Evolutionary conservation across 2,888 invertebrate genomes (phyloP), one percentile per base, ranked within the genome.

Genomic region (Dilophus febrilis): DNA sequence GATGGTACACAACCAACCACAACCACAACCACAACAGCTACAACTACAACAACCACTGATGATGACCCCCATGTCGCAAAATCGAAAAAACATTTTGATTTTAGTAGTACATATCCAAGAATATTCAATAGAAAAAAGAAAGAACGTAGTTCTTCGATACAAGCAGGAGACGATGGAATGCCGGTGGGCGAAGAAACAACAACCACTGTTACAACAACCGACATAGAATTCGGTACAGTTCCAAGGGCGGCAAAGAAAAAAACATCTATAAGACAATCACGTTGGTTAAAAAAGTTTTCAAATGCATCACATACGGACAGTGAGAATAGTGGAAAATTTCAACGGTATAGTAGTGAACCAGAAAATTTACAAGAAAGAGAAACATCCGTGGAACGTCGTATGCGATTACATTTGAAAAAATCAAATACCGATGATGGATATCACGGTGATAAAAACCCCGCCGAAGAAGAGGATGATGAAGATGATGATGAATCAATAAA

Each of bases 101-200:
- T 80, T 46, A 73, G 74, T 49, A 73, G 74, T 49, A 85, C 86
- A 1, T 84, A 80, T 54, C 86, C 86, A 1, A 71, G 84, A 49
- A 68, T 85, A 47, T 74, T 77, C 50, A 27, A 37, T 32, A 54
- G 58, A 37, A 58, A 56, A 36, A 58, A 58, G 48, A 17, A 32
- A 32, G 32, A 32, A 32, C 17, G 32, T 13, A 17, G 17, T 14
- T 8, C 16, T 7, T n/a, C 14, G 11, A 40, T 28, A 44, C 42
- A 26, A 44, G n/a, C n/a, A n/a, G n/a, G n/a, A n/a, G 37, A n/a
- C 10, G 33, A 41, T 48, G 44, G 59, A 4, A 68, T 67, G 49
- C 68, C 68, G 4, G 69, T 70, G 17, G 70, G 70, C 37, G 70
- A 71, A 26, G 53, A 65, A 42, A 61, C 64, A 42, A 64, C 54